Conservation (phyloP, 2,113 vertebrate genomes). For the Peromyscus californicus region DNA sequence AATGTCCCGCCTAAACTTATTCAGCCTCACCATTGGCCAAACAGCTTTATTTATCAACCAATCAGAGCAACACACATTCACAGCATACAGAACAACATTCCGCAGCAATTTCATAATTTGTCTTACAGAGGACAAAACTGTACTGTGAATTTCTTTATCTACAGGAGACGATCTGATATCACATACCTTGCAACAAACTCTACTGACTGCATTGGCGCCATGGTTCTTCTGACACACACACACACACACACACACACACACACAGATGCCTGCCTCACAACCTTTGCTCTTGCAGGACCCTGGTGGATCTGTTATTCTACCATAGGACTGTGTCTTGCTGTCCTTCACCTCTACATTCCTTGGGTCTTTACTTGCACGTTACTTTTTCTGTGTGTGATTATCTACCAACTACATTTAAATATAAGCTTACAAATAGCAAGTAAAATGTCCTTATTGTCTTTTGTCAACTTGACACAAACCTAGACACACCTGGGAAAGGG, state of each 20-base stretch:
- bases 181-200: fast-evolving
- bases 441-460: neutral
- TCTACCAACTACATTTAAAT: neutral
- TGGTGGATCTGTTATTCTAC: neutral
- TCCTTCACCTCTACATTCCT: fast-evolving
- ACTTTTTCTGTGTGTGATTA: neutral
- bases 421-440: neutral
- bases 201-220: neutral
- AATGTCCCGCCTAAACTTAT: too few relatives aligned
- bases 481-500: neutral
- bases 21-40: too few relatives aligned
- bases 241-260: neutral
- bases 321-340: fast-evolving
- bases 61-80: too few relatives aligned
- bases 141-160: neutral
- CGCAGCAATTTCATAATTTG: too few relatives aligned
- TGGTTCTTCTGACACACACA: neutral
- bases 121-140: too few relatives aligned
- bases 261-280: too few relatives aligned
- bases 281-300: neutral
- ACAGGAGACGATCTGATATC: neutral
- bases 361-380: neutral
- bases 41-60: too few relatives aligned
- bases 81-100: too few relatives aligned
- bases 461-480: neutral